phyloP scores from a whole-genome alignment of 1,140 invertebrate genomes.

The Paralvinella palmiformis region DNA sequence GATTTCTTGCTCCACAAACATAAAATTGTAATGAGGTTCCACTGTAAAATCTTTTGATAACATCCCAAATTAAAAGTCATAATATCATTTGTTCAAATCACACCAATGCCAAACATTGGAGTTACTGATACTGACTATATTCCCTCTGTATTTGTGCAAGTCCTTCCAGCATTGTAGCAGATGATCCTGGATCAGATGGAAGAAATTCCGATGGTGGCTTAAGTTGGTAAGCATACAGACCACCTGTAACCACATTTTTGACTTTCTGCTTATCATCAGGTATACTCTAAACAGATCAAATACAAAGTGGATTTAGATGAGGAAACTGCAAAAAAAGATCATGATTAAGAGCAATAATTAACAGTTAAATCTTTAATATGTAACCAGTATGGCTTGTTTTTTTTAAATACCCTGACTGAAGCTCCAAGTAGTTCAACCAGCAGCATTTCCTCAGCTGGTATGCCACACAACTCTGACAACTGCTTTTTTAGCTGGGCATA shows the following conservation, averaged over 20 bases:
- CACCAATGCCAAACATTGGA: too few species aligned
- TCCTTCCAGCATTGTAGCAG: too few species aligned
- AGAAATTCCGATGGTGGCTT: slow-evolving; percentile 50
- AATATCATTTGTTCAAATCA: too few species aligned
- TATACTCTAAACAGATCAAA: slow-evolving; percentile 39
- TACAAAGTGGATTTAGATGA: not conserved
- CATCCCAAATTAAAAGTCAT: too few species aligned
- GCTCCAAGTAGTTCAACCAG: slow-evolving; percentile 65
- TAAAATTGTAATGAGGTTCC: too few species aligned
- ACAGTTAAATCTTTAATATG: not conserved
- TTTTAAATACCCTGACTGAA: slow-evolving; percentile 56
- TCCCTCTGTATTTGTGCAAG: too few species aligned
- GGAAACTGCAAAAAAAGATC: not conserved
- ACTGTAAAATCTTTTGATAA: too few species aligned
- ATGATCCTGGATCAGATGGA: too few species aligned
- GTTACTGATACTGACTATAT: too few species aligned
- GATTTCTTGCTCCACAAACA: too few species aligned
- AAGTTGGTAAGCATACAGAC: slow-evolving; percentile 56
- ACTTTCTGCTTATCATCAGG: slow-evolving; percentile 54
- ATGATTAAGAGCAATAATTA: not conserved
- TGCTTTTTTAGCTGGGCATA: slow-evolving; percentile 67
- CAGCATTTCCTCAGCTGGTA: slow-evolving; percentile 59
- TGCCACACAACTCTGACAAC: slow-evolving; percentile 59
- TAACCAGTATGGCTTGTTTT: not conserved
- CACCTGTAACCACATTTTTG: slow-evolving; percentile 43